Conservation (phyloP, 2,113 vertebrate species). For the Brachyhypopomus gauderio region DNA sequence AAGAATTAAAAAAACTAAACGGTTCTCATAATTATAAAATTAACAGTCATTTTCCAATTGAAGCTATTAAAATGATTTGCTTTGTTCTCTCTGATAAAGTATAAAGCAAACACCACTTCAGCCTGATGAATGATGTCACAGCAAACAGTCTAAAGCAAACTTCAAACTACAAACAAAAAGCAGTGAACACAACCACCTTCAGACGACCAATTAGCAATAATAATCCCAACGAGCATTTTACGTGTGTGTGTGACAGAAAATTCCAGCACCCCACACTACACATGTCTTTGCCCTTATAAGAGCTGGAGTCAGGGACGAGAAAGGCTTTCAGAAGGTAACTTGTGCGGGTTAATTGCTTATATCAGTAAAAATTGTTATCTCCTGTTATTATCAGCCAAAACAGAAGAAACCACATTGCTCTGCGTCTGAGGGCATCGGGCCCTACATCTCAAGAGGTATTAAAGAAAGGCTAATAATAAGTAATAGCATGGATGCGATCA, state of each 20-base stretch:
- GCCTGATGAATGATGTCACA: neutral
- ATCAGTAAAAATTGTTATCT: slow-evolving; percentile 69
- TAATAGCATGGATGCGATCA: slow-evolving; percentile 31
- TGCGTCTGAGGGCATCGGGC: slow-evolving; percentile 63
- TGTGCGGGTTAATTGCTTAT: slow-evolving; percentile 73
- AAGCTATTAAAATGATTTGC: slow-evolving; percentile 1
- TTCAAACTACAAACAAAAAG: slow-evolving; percentile 9
- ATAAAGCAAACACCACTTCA: neutral
- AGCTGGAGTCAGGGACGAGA: slow-evolving; percentile 56
- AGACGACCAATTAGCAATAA: slow-evolving; percentile 2
- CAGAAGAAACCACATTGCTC: slow-evolving; percentile 64
- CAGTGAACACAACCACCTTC: neutral
- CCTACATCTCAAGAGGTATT: slow-evolving; percentile 62
- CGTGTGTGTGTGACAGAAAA: slow-evolving; percentile 16
- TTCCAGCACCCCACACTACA: neutral
- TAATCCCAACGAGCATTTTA: neutral
- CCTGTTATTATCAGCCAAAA: slow-evolving; percentile 66
- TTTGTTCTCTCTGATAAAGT: neutral
- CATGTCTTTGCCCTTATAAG: slow-evolving; percentile 22
- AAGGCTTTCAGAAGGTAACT: slow-evolving; percentile 66
- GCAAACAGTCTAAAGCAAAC: slow-evolving; percentile 5
- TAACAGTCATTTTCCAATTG: neutral
- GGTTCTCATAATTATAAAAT: neutral
- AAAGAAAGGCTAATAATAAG: slow-evolving; percentile 46
- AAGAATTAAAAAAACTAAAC: neutral